Percentiles rank a stretch among this genome's conserved stretches.
Conservation (phyloP, 2,797 vertebrate species). For the Masticophis lateralis region DNA sequence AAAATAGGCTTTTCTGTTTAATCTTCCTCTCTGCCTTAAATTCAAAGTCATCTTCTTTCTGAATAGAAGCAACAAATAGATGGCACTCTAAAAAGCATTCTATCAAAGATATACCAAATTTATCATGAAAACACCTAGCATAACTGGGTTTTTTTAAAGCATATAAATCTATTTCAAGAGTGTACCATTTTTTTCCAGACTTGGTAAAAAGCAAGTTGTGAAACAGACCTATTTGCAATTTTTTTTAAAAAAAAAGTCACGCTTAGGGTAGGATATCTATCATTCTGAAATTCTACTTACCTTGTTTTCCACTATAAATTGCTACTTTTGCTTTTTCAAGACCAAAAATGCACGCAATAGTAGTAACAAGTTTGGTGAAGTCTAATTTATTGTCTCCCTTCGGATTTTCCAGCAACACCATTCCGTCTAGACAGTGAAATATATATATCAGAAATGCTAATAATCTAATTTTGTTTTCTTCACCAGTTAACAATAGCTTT, state of each 20-base stretch:
- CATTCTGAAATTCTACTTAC: constrained; percentile 69
- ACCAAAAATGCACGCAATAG: constrained; percentile 84
- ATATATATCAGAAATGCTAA: background rate
- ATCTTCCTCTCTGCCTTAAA: background rate
- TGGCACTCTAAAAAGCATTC: constrained; percentile 1
- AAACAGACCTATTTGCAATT: constrained; percentile 23
- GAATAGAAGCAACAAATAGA: background rate
- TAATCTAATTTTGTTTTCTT: background rate
- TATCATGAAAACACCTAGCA: constrained; percentile 27
- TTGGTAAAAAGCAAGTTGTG: constrained; percentile 15
- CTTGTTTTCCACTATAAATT: constrained; percentile 78
- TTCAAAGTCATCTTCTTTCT: background rate
- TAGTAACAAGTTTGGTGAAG: constrained; percentile 76
- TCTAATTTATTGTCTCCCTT: constrained; percentile 85
- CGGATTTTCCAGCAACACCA: constrained; percentile 92
- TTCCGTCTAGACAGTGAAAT: constrained; percentile 76
- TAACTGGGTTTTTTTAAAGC: constrained; percentile 27
- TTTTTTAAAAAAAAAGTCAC: background rate
- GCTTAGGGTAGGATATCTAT: background rate
- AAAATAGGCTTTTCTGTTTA: background rate
- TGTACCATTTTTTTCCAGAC: background rate
- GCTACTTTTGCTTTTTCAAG: constrained; percentile 72
- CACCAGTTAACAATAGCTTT: background rate
- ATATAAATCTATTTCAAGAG: background rate
- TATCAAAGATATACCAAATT: constrained; percentile 36